Percentiles rank a stretch among this genome's conserved stretches.
phyloP scores from a whole-genome alignment of 1,140 invertebrate species.

The Eufriesea mexicana region DNA sequence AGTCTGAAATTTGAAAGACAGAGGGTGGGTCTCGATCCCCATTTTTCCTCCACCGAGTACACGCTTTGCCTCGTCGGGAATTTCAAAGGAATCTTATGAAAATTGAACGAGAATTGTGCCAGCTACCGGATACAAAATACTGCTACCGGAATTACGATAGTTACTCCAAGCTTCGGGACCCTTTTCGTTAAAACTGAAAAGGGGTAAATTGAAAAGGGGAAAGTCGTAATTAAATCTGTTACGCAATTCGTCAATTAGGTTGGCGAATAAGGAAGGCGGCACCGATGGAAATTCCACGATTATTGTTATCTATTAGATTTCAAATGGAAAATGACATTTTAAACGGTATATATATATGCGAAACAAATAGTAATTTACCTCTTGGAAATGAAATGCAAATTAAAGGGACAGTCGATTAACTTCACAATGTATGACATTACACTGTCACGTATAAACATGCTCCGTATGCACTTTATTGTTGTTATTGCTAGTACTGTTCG shows the following conservation, averaged over 20 bases:
- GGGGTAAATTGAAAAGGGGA: background rate
- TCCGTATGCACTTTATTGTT: no score
- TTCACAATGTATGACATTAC: background rate
- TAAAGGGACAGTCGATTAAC: background rate
- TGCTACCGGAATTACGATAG: no score
- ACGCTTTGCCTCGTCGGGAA: background rate
- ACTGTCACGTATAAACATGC: no score
- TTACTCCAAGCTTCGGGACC: background rate
- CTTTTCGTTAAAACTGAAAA: background rate
- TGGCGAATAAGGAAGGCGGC: background rate
- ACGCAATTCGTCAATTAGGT: background rate
- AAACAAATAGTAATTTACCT: background rate
- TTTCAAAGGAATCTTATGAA: background rate
- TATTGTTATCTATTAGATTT: background rate
- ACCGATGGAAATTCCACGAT: background rate
- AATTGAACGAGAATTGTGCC: background rate
- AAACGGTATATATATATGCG: background rate
- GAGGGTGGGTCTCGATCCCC: conserved; percentile 20
- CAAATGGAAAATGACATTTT: background rate
- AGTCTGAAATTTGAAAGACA: conserved; percentile 31
- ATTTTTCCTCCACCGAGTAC: background rate
- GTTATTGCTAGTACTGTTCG: background rate
- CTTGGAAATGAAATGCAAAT: background rate
- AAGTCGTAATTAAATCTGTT: background rate
- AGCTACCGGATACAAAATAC: background rate